These are phyloP conservation scores for Euclidia mi DNA, from an alignment of 2,888 invertebrate species.

Conservation along the genomic window DNA sequence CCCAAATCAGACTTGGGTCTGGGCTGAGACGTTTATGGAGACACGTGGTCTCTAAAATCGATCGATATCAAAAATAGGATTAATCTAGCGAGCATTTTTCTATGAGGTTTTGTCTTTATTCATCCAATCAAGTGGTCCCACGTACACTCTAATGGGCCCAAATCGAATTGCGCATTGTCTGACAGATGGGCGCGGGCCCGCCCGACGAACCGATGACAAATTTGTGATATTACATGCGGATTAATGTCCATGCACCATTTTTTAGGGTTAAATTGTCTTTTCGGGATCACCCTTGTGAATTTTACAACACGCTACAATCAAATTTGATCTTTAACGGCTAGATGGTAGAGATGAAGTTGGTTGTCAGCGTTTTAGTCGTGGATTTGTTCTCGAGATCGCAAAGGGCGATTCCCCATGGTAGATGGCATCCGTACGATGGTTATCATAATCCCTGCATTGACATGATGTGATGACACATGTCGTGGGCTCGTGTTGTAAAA, in stretches of 20 bases:
- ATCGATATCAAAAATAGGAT: no score
- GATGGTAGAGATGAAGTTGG: conserved; percentile 55
- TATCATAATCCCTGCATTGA: conserved; percentile 90
- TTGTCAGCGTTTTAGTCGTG: conserved; percentile 59
- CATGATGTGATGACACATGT: conserved; percentile 90
- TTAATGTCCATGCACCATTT: conserved; percentile 88
- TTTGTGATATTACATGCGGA: conserved; percentile 90
- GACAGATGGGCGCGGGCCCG: conserved; percentile 81
- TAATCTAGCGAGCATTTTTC: conserved; percentile 15
- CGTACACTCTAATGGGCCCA: conserved; percentile 76
- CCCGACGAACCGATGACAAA: conserved; percentile 86
- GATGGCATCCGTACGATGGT: conserved; percentile 89
- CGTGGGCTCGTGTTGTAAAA: conserved; percentile 86
- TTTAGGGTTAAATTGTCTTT: conserved; percentile 90
- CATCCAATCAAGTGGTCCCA: conserved; percentile 70
- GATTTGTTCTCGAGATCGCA: conserved; percentile 77
- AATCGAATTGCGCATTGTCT: conserved; percentile 81
- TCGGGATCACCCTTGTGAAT: conserved; percentile 75
- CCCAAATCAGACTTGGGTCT: neutral
- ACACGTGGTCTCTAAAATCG: no score
- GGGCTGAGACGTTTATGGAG: no score
- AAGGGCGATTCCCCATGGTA: conserved; percentile 88
- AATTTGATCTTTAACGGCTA: conserved; percentile 49
- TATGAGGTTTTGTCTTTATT: conserved; percentile 59
- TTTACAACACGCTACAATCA: conserved; percentile 33